Evolutionary conservation across 2,888 invertebrate genomes (phyloP), one percentile per base, ranked within the genome.

Genomic region (Autographa gamma): DNA sequence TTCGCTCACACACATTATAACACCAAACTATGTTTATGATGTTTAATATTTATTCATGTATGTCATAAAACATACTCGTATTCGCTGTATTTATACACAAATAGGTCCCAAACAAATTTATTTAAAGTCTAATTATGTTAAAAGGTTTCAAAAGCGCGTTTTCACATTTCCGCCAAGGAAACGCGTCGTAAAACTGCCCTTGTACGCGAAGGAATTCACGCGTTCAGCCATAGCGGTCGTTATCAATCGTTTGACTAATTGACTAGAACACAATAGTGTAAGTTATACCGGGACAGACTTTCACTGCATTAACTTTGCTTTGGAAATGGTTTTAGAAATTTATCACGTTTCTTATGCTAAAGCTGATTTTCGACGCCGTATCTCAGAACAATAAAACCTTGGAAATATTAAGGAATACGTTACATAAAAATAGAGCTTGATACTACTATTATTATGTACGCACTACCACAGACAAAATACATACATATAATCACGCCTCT

Each of bases 191-290:
- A 86, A 81, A 66, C 71, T 71, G 68, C 79, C 80, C 81, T 82
- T 83, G 84, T 84, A 80, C 77, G 38, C 83, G 81, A 81, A 83
- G 84, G 85, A 85, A 87, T 86, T 86, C 85, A 85, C 82, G 80
- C 74, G 68, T 81, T 81, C 76, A 80, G 77, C 77, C 74, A 79
- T 81, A 81, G 76, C 77, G 79, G 76, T 71, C 68, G 78, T 68
- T 82, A 83, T 82, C 80, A 81, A 78, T 76, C 68, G 69, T 70
- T 77, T 85, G 76, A 81, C 82, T 85, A 84, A 89, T 85, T 81
- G 85, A 77, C 76, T 81, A 71, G 70, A 66, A 69, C 77, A 85
- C 85, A 87, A 83, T 84, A 69, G 62, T 61, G 62, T 71, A 68
- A 62, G 73, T 73, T 73, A 73, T 70, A 80, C 34, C 34, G 72